Conservation (phyloP, 2,888 invertebrate species). For the Acronicta leporina region DNA sequence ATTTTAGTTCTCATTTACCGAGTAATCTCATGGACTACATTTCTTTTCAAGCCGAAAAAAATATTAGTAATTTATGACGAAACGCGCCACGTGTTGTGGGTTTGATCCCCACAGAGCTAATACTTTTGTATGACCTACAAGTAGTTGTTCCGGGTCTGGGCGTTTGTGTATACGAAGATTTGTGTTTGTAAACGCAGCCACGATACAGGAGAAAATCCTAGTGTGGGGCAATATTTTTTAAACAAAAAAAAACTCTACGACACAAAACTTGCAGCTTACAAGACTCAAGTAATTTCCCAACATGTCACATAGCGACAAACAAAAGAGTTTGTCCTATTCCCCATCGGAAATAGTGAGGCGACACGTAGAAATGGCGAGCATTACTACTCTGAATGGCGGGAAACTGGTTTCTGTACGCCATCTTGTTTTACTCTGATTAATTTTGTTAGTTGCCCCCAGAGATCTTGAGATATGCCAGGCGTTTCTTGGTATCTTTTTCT, state of each 20-base stretch:
- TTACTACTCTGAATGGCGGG: constrained; percentile 41
- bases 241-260: neutral
- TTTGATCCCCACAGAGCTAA: too few relatives aligned
- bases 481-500: constrained; percentile 18
- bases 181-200: too few relatives aligned
- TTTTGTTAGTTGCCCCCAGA: constrained; percentile 42
- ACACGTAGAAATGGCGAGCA: constrained; percentile 47
- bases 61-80: too few relatives aligned
- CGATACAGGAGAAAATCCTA: too few relatives aligned
- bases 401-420: constrained; percentile 48
- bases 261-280: neutral
- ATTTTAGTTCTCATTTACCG: too few relatives aligned
- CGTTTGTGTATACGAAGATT: too few relatives aligned
- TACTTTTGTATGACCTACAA: too few relatives aligned
- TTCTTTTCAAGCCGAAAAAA: too few relatives aligned
- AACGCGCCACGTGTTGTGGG: too few relatives aligned
- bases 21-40: too few relatives aligned
- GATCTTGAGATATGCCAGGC: constrained; percentile 21
- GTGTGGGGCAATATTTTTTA: too few relatives aligned
- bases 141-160: too few relatives aligned
- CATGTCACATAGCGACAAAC: constrained; percentile 19
- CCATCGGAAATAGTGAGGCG: constrained; percentile 44
- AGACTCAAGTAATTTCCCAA: neutral
- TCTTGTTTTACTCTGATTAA: constrained; percentile 47
- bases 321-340: constrained; percentile 30